These are phyloP conservation scores for Eira barbara DNA, from an alignment of 2,113 vertebrate genomes.

Conservation along the genomic window DNA sequence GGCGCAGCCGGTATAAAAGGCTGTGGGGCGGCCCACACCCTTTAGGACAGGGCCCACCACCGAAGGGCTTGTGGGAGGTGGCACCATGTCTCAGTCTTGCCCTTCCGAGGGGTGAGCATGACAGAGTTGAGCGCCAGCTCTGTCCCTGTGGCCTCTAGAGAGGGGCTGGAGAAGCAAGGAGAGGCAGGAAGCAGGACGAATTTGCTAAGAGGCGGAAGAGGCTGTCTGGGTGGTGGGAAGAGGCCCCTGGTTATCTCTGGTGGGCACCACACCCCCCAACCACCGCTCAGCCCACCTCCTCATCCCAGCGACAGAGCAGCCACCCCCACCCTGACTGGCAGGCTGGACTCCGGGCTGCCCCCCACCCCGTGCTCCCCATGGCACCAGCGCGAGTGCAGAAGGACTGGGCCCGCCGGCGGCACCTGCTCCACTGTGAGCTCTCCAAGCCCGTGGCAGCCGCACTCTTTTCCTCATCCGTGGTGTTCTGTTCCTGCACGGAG, in stretches of 20 bases:
- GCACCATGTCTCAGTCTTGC: not conserved
- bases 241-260: not conserved
- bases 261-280: not conserved
- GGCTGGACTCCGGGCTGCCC: not conserved
- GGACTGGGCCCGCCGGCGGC: fast-evolving
- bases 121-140: not conserved
- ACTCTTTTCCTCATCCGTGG: slow-evolving; percentile 97
- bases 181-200: not conserved
- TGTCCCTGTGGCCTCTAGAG: not conserved
- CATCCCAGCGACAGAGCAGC: not conserved
- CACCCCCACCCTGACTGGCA: not conserved
- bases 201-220: not conserved
- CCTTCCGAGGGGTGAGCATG: not conserved
- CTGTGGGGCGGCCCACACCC: too few relatives aligned
- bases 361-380: not conserved
- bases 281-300: not conserved
- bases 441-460: slow-evolving; percentile 88
- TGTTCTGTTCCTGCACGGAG: slow-evolving; percentile 93
- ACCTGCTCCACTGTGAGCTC: slow-evolving; percentile 90
- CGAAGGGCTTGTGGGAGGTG: not conserved
- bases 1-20: not conserved
- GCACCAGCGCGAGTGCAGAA: fast-evolving
- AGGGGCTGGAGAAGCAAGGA: not conserved
- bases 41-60: not conserved
- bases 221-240: not conserved